phyloP scores from a whole-genome alignment of 2,888 invertebrate species.

The Neoitamus cyanurus region DNA sequence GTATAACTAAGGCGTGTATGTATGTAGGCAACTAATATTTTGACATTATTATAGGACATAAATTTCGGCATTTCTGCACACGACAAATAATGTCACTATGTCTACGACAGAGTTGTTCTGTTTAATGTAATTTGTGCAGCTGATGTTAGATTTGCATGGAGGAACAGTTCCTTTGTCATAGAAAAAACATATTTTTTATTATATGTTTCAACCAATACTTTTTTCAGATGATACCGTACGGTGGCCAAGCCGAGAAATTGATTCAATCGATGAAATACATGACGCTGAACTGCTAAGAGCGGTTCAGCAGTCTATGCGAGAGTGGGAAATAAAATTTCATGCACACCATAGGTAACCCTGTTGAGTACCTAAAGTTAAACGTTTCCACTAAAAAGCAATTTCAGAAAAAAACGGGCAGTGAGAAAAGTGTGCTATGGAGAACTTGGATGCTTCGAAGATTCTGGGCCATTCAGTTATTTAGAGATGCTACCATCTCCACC shows the following conservation, averaged over 20 bases:
- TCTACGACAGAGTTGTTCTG: too few species aligned
- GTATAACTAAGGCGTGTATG: too few species aligned
- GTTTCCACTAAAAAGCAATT: background rate
- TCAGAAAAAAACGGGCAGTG: constrained; percentile 80
- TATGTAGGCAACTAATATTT: too few species aligned
- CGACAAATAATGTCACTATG: too few species aligned
- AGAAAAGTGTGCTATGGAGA: constrained; percentile 88
- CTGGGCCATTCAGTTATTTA: constrained; percentile 89
- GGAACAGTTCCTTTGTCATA: too few species aligned
- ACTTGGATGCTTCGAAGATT: constrained; percentile 91
- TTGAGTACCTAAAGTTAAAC: background rate
- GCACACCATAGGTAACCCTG: constrained; percentile 69
- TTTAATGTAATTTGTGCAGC: too few species aligned
- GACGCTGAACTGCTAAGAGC: constrained; percentile 79
- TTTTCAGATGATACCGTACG: constrained; percentile 51
- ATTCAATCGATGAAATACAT: constrained; percentile 77
- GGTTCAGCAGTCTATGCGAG: constrained; percentile 77
- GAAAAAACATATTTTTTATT: too few species aligned
- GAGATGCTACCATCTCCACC: constrained; percentile 89
- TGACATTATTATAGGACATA: too few species aligned
- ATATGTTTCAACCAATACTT: background rate
- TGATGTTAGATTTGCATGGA: too few species aligned
- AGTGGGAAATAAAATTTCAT: constrained; percentile 71
- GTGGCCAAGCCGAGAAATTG: constrained; percentile 71
- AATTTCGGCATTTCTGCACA: too few species aligned